These are phyloP conservation scores for Pseudorhombus dupliciocellatus DNA, from an alignment of 2,113 vertebrate genomes.

Conservation along the genomic window DNA sequence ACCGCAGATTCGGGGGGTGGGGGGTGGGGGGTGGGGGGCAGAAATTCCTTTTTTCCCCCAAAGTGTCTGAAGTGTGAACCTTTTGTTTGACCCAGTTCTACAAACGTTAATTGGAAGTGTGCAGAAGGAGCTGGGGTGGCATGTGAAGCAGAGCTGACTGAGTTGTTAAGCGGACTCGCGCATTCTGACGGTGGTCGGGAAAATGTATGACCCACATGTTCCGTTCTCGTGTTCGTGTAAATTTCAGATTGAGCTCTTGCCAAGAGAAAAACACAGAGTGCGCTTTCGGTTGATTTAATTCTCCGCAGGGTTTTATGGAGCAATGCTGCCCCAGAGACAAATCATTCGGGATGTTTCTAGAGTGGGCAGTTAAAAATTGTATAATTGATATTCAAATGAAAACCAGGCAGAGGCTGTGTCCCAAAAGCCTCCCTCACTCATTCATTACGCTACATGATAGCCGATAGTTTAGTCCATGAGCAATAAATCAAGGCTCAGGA, in stretches of 20 bases:
- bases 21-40: conserved; percentile 24
- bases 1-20: conserved; percentile 24
- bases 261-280: neutral
- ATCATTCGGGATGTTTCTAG: conserved; percentile 21
- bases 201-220: conserved; percentile 15
- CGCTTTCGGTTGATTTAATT: conserved; percentile 29
- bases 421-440: neutral
- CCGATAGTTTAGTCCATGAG: neutral
- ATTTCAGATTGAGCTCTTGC: conserved; percentile 26
- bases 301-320: conserved; percentile 28
- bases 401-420: neutral
- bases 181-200: neutral
- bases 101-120: conserved; percentile 28
- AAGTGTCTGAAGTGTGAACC: conserved; percentile 23
- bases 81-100: conserved; percentile 31
- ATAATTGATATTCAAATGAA: conserved; percentile 2
- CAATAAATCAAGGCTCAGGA: neutral
- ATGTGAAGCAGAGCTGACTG: conserved; percentile 14
- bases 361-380: conserved; percentile 24
- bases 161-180: neutral
- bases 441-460: neutral
- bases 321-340: conserved; percentile 35
- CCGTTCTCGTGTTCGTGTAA: neutral
- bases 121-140: neutral
- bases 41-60: conserved; percentile 37